Evolutionary conservation across 2,113 vertebrate genomes (phyloP), one percentile per base, ranked within the genome.

Genomic region (Bolborhynchus lineola): DNA sequence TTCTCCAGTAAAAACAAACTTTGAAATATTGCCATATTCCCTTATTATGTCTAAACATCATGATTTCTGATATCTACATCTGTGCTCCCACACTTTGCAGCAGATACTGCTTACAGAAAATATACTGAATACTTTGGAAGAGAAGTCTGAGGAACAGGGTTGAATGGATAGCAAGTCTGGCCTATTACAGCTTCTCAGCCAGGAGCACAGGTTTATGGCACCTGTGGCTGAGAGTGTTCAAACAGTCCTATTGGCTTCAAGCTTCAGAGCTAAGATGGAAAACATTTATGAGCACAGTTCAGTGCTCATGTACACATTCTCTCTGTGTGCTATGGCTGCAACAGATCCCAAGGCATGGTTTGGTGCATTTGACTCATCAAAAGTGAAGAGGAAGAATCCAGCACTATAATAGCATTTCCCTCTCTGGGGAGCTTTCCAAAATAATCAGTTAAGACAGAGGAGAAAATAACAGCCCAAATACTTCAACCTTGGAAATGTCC

Each of bases 401-500:
- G 82, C 17, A 41, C 21, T 62, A 0, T 49, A 63, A 90, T 5
- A 81, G 33, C 9, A 1, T 81, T 78, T 74, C 80, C 20, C 17
- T 83, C 76, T 63, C 59, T 53, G 31, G 46, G 68, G 72, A 92
- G 31, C 53, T 84, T 91, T 7, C 75, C 42, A 53, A 57, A 76
- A 82, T 93, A 78, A 67, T 41, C 83, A 87, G 62, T 84, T 71
- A 82, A 62, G 65, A 52, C 21, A 92, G 65, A 92, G 33, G 9
- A 91, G 68, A 92, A 95, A 82, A 91, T 71, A 93, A 95, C 4
- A 5, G 60, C 52, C 42, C 69, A 82, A 83, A 89, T 84, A 89
- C 57, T 89, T 85, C 94, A 96, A 71, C 89, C 84, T 86, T 94
- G 87, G 60, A 79, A 83, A 55, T n/a, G 60, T 86, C 75, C 82